These are phyloP conservation scores for Deilephila elpenor DNA, from an alignment of 2,888 invertebrate species.

Conservation along the genomic window DNA sequence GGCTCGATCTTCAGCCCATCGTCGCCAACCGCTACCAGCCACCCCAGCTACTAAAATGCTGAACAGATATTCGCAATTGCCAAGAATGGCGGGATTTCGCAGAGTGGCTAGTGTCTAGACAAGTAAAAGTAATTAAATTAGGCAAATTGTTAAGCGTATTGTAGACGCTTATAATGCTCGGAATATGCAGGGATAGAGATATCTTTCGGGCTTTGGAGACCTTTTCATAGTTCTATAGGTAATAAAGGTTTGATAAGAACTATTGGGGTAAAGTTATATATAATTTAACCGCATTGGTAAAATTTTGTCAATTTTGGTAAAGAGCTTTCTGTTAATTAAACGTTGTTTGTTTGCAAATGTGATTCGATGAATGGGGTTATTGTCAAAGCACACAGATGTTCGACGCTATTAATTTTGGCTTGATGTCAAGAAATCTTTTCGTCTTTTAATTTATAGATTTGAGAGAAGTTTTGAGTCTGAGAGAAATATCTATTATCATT, in stretches of 20 bases:
- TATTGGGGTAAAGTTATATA: neutral
- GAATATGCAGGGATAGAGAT: neutral
- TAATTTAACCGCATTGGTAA: neutral
- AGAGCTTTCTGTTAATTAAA: neutral
- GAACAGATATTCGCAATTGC: neutral
- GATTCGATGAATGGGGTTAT: neutral
- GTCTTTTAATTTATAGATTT: neutral
- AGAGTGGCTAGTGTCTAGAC: neutral
- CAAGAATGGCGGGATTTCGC: neutral
- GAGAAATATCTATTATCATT: too few species aligned
- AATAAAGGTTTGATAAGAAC: neutral
- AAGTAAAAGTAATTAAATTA: conserved; percentile 3
- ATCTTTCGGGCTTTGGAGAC: neutral
- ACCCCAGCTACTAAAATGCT: too few species aligned
- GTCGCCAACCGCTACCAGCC: too few species aligned
- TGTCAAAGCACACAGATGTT: neutral
- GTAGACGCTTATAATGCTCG: neutral
- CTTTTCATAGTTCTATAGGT: neutral
- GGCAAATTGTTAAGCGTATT: conserved; percentile 3
- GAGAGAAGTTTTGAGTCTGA: neutral
- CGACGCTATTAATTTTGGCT: neutral
- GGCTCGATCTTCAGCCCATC: too few species aligned
- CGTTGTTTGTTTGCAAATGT: neutral
- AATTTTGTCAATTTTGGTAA: neutral
- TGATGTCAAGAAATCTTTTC: neutral